These are phyloP conservation scores for Halcyon senegalensis DNA, from an alignment of 2,113 vertebrate species.

Conservation along the genomic window DNA sequence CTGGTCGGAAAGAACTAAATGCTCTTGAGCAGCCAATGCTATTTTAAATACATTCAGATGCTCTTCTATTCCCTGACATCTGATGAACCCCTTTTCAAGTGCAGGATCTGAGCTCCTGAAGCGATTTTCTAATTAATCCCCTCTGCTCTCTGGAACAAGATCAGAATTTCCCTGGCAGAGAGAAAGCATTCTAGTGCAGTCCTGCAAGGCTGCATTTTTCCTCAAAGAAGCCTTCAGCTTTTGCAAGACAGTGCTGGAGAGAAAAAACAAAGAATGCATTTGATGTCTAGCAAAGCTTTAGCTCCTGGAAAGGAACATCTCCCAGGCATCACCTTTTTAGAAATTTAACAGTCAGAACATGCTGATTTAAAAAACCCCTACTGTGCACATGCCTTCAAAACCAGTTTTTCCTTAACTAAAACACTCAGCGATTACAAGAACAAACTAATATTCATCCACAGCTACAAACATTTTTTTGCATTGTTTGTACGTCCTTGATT, in stretches of 20 bases:
- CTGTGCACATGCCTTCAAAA: background rate
- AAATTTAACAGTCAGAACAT: conserved; percentile 29
- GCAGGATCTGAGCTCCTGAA: conserved; percentile 43
- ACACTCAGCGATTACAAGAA: background rate
- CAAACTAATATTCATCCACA: background rate
- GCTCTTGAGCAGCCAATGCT: background rate
- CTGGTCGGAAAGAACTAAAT: background rate
- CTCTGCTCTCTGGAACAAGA: conserved; percentile 40
- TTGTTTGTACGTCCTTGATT: background rate
- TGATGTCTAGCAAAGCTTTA: conserved; percentile 31
- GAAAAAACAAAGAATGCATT: conserved; percentile 43
- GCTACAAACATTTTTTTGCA: background rate
- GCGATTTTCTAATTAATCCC: conserved; percentile 36
- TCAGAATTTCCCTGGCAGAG: conserved; percentile 33
- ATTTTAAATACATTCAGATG: conserved; percentile 5
- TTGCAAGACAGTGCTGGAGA: conserved; percentile 1
- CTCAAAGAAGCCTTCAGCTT: background rate
- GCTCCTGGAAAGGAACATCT: background rate
- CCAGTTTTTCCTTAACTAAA: background rate
- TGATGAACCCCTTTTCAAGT: conserved; percentile 20
- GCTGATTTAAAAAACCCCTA: background rate
- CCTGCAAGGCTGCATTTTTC: conserved; percentile 11
- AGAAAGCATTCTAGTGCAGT: background rate
- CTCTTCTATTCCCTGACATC: background rate
- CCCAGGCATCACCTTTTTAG: background rate